Percentiles rank a stretch among this genome's conserved stretches.
Evolutionary conservation across 2,113 vertebrate genomes (phyloP).

Genomic region (Bucco capensis): DNA sequence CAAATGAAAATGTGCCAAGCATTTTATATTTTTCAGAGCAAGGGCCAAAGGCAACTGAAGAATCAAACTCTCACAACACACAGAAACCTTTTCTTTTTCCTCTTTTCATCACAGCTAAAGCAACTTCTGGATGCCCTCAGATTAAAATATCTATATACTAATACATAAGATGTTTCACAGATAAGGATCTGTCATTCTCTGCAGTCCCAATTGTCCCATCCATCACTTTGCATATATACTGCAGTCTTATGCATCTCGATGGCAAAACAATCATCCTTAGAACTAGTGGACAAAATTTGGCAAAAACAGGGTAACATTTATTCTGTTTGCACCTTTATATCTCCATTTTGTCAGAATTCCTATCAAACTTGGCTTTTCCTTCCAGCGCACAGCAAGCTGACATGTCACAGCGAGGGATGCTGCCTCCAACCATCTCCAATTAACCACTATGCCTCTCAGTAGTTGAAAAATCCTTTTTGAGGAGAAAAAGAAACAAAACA

Average conservation of each 20-base stretch:
- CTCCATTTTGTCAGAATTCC: background rate
- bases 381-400: background rate
- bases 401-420: background rate
- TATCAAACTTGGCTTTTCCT: background rate
- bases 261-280: background rate
- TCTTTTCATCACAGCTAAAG: background rate
- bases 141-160: background rate
- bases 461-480: background rate
- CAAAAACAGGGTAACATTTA: background rate
- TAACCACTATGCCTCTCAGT: background rate
- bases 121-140: background rate
- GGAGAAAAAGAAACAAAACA: background rate
- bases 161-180: background rate
- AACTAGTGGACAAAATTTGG: background rate
- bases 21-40: background rate
- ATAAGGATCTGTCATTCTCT: background rate
- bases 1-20: constrained; percentile 9
- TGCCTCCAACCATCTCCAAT: background rate
- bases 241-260: background rate
- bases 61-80: background rate
- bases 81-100: background rate
- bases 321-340: background rate
- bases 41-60: background rate
- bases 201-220: background rate
- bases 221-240: background rate